Evolutionary conservation across 2,888 invertebrate genomes (phyloP).

Genomic region (Timema cristinae): DNA sequence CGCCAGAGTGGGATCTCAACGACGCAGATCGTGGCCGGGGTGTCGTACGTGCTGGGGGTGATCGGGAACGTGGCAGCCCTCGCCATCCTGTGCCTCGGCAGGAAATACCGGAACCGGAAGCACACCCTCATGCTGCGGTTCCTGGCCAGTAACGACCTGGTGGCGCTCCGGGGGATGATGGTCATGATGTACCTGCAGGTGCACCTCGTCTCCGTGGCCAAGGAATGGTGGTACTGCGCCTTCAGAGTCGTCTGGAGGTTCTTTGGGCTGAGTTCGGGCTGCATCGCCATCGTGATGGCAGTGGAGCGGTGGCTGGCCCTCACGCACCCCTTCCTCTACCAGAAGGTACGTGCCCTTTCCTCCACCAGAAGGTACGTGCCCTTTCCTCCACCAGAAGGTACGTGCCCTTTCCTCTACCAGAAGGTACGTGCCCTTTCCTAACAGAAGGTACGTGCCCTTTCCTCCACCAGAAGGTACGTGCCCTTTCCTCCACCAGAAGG

Average conservation of each 20-base stretch:
- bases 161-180: slow-evolving; percentile 76
- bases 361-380: neutral
- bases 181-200: slow-evolving; percentile 58
- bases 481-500: neutral
- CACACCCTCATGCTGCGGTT: slow-evolving; percentile 76
- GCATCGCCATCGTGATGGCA: slow-evolving; percentile 86
- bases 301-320: slow-evolving; percentile 82
- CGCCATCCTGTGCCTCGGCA: slow-evolving; percentile 64
- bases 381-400: neutral
- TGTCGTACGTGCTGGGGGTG: slow-evolving; percentile 63
- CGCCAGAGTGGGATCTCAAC: neutral
- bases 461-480: slow-evolving; percentile 1
- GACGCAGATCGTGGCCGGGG: slow-evolving; percentile 47
- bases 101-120: slow-evolving; percentile 66
- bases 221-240: slow-evolving; percentile 52
- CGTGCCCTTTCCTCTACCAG: slow-evolving; percentile 3
- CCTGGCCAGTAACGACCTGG: slow-evolving; percentile 72
- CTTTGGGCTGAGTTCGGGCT: slow-evolving; percentile 82
- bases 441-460: neutral
- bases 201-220: slow-evolving; percentile 36
- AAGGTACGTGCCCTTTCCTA: neutral
- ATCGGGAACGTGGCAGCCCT: slow-evolving; percentile 74
- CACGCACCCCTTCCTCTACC: slow-evolving; percentile 81
- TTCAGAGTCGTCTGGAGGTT: slow-evolving; percentile 70
- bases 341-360: slow-evolving; percentile 59